phyloP scores from a whole-genome alignment of 2,113 vertebrate genomes.

The Cichladusa arquata region DNA sequence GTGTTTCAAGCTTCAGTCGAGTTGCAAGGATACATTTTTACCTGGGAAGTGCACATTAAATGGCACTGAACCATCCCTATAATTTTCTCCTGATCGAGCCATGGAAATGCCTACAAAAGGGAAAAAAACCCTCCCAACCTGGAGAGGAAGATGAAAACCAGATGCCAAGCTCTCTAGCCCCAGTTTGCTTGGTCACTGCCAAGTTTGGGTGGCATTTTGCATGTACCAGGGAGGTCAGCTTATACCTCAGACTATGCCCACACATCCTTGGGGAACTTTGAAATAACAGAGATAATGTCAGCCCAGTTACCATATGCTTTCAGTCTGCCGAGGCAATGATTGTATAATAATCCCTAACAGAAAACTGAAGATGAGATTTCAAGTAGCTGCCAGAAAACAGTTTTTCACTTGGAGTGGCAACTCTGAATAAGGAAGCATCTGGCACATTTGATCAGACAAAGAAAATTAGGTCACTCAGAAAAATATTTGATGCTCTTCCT shows the following conservation, averaged over 20 bases:
- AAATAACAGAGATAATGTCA: conserved; percentile 41
- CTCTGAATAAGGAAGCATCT: conserved; percentile 69
- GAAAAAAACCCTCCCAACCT: not conserved
- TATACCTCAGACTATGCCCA: conserved; percentile 10
- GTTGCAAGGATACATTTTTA: not conserved
- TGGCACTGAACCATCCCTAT: not conserved
- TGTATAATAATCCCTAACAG: conserved; percentile 64
- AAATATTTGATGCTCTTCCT: conserved; percentile 60
- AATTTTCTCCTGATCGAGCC: not conserved
- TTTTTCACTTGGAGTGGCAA: conserved; percentile 66
- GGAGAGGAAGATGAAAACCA: not conserved
- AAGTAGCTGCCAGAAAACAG: conserved; percentile 65
- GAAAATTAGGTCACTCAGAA: conserved; percentile 68
- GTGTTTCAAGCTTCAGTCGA: not conserved
- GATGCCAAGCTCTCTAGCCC: not conserved
- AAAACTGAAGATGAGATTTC: conserved; percentile 60
- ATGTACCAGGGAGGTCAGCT: not conserved
- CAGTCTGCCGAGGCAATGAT: conserved; percentile 51
- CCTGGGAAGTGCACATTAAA: not conserved
- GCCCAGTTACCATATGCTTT: conserved; percentile 54
- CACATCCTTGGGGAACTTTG: conserved; percentile 24
- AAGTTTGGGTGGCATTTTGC: not conserved
- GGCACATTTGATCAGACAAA: conserved; percentile 68
- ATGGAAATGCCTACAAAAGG: not conserved
- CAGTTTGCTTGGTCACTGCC: not conserved